Evolutionary conservation across 2,888 invertebrate species (phyloP).

Genomic region (Teleogryllus oceanicus): DNA sequence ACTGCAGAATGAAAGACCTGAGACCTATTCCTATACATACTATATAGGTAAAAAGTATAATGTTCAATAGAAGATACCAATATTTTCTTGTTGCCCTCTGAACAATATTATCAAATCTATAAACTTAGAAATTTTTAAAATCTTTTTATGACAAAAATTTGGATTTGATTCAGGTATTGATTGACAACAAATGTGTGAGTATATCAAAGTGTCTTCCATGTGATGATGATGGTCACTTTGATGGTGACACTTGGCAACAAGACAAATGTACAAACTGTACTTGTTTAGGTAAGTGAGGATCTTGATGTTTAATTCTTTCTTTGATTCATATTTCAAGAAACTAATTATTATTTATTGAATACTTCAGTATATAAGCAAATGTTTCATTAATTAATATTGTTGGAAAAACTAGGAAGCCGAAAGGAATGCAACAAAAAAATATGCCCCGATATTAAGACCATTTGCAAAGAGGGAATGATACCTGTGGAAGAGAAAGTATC

Average conservation of each 20-base stretch:
- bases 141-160: background rate
- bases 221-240: conserved; percentile 66
- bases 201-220: conserved; percentile 67
- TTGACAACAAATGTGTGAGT: conserved; percentile 69
- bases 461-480: conserved; percentile 60
- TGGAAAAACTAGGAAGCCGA: conserved; percentile 46
- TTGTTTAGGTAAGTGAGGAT: conserved; percentile 52
- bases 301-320: background rate
- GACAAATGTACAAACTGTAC: conserved; percentile 72
- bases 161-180: conserved; percentile 50
- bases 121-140: too few species aligned
- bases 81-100: too few species aligned
- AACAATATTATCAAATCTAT: too few species aligned
- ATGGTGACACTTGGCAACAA: conserved; percentile 65
- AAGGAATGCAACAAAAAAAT: conserved; percentile 62
- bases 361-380: background rate
- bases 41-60: too few species aligned
- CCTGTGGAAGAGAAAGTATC: conserved; percentile 54
- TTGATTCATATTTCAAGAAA: background rate
- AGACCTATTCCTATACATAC: too few species aligned
- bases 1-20: too few species aligned
- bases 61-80: too few species aligned
- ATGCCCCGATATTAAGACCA: conserved; percentile 55
- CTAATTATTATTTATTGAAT: background rate
- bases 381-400: too few species aligned